Evolutionary conservation across 2,888 invertebrate species (phyloP).

Genomic region (Charanyca ferruginea): DNA sequence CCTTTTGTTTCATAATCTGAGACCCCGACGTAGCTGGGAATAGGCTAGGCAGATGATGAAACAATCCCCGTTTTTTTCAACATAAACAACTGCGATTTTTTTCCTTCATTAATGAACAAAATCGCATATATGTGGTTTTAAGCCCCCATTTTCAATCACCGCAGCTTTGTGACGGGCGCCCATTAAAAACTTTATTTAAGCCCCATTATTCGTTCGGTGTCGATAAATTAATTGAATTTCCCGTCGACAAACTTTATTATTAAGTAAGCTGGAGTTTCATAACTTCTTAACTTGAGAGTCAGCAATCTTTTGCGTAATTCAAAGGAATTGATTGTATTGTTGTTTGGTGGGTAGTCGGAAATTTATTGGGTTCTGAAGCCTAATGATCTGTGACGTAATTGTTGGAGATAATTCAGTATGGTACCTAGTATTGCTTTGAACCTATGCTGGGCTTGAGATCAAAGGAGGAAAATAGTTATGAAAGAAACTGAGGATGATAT

Average conservation of each 20-base stretch:
- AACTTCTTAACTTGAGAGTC: constrained; percentile 66
- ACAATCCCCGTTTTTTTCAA: too few species aligned
- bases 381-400: constrained; percentile 55
- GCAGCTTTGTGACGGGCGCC: constrained; percentile 49
- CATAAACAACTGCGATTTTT: neutral
- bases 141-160: constrained; percentile 47
- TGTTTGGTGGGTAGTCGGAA: constrained; percentile 51
- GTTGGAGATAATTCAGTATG: constrained; percentile 14
- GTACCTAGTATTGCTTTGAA: neutral
- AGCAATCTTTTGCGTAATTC: constrained; percentile 67
- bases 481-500: neutral
- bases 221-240: constrained; percentile 83
- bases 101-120: constrained; percentile 8
- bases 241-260: constrained; percentile 75
- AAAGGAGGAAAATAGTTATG: neutral
- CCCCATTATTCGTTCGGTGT: constrained; percentile 76
- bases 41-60: too few species aligned
- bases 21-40: too few species aligned
- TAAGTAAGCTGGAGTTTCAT: constrained; percentile 72
- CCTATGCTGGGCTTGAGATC: constrained; percentile 1
- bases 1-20: too few species aligned
- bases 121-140: constrained; percentile 22
- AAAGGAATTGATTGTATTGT: constrained; percentile 67
- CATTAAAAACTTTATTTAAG: constrained; percentile 74
- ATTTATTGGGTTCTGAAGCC: constrained; percentile 47